Evolutionary conservation across 2,797 vertebrate genomes (phyloP).

Genomic region (Pangasius larnaudii): DNA sequence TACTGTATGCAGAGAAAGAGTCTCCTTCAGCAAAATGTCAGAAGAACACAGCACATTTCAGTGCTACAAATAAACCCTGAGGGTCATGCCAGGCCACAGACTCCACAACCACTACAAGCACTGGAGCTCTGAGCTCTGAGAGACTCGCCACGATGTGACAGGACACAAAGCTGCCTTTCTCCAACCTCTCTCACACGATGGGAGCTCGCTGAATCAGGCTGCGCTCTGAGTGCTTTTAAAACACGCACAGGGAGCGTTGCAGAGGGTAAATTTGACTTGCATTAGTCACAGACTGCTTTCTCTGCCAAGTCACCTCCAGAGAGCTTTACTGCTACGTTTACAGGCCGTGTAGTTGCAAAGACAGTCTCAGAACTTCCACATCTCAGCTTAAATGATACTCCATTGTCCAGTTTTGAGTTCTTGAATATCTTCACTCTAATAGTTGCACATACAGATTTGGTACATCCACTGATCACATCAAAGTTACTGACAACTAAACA

Average conservation of each 20-base stretch:
- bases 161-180: slow-evolving; percentile 53
- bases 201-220: slow-evolving; percentile 24
- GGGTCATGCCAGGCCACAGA: slow-evolving; percentile 36
- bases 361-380: not conserved
- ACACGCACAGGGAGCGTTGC: slow-evolving; percentile 10
- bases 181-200: slow-evolving; percentile 31
- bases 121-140: slow-evolving; percentile 11
- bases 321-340: slow-evolving; percentile 33
- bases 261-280: slow-evolving; percentile 42
- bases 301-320: slow-evolving; percentile 27
- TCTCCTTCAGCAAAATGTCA: slow-evolving; percentile 19
- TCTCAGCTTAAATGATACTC: not conserved
- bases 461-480: not conserved
- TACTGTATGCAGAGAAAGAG: not conserved
- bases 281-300: slow-evolving; percentile 46
- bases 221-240: slow-evolving; percentile 23
- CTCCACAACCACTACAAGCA: slow-evolving; percentile 5
- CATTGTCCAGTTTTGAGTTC: not conserved
- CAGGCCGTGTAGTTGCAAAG: not conserved
- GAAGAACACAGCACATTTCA: slow-evolving; percentile 30
- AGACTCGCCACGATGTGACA: not conserved
- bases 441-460: not conserved
- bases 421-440: not conserved
- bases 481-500: slow-evolving; percentile 45
- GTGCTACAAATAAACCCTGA: slow-evolving; percentile 32